phyloP scores from a whole-genome alignment of 2,113 vertebrate genomes.

The Stegostoma tigrinum region DNA sequence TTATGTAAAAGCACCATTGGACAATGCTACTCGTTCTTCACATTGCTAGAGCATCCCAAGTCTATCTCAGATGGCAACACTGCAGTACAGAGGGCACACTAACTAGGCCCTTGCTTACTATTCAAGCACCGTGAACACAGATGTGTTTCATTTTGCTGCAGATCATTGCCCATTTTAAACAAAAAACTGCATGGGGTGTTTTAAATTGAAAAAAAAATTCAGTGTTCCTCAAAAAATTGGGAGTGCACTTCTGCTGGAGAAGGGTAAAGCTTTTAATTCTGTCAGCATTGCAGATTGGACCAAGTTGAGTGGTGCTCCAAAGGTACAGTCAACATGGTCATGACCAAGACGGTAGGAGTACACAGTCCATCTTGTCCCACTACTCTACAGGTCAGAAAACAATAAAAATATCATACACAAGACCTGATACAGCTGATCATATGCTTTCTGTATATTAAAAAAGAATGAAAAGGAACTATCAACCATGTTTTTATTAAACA shows the following conservation, averaged over 20 bases:
- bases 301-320: neutral
- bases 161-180: neutral
- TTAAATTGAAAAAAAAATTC: neutral
- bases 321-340: neutral
- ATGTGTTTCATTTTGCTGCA: neutral
- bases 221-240: neutral
- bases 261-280: neutral
- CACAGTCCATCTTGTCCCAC: no score
- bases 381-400: no score
- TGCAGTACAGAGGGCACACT: neutral
- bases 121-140: neutral
- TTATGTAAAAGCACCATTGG: neutral
- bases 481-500: no score
- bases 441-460: no score
- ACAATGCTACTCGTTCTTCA: neutral
- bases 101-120: neutral
- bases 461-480: no score
- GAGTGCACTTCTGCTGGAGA: neutral
- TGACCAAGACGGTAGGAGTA: no score
- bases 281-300: neutral
- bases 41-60: neutral
- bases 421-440: no score
- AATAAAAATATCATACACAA: no score
- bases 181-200: neutral
- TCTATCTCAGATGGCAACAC: neutral